These are phyloP conservation scores for Epiblema foenella DNA, from an alignment of 2,888 invertebrate species.

Conservation along the genomic window DNA sequence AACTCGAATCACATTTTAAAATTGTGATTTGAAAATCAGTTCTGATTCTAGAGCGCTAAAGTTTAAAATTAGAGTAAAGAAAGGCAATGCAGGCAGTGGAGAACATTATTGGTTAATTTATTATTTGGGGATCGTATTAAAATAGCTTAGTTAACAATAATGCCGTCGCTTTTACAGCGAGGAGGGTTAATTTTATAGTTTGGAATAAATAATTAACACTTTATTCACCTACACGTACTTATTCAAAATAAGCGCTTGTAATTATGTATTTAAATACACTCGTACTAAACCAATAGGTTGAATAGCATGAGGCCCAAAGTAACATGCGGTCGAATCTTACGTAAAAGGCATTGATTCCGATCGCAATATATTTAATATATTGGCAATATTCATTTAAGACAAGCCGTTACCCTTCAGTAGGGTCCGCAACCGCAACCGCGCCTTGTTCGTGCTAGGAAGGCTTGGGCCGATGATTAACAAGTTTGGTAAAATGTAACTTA, in stretches of 20 bases:
- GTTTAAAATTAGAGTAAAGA: background rate
- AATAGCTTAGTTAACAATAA: conserved; percentile 11
- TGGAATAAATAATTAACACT: conserved; percentile 3
- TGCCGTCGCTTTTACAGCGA: conserved; percentile 12
- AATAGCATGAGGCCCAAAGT: too few relatives aligned
- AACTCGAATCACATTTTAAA: background rate
- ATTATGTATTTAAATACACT: background rate
- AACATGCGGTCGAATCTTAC: too few relatives aligned
- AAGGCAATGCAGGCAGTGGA: background rate
- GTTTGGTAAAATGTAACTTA: too few relatives aligned
- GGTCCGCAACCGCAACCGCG: too few relatives aligned
- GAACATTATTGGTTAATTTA: conserved; percentile 6
- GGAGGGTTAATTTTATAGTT: conserved; percentile 15
- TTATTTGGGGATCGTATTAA: conserved; percentile 14
- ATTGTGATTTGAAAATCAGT: background rate
- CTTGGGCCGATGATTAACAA: too few relatives aligned
- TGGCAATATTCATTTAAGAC: too few relatives aligned
- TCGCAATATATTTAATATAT: too few relatives aligned
- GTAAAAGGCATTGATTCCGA: too few relatives aligned
- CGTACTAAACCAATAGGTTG: too few relatives aligned
- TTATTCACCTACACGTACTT: background rate
- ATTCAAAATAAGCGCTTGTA: background rate
- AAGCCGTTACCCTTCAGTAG: too few relatives aligned
- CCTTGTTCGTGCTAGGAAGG: too few relatives aligned
- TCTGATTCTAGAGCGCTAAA: background rate